Base-by-base conservation (phyloP, 2,797 vertebrate species). In the Cercopithecus petaurista region DNA sequence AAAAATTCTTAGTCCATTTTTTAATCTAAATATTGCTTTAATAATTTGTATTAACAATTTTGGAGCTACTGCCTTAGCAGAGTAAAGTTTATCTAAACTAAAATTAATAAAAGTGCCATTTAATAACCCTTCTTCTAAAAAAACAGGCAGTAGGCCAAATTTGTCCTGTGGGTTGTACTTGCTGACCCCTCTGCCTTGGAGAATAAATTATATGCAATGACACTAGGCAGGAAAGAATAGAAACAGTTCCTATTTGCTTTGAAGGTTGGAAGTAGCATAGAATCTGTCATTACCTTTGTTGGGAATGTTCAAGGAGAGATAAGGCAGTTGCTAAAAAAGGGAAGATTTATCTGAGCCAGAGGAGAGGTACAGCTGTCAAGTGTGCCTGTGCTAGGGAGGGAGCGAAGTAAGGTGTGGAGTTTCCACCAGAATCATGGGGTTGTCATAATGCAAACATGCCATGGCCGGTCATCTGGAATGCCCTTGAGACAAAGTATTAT, bases 11-110 rank as follows among this genome's bases (percentile, higher is more conserved):
- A 46, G 46, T 67, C 67, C 30, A 81, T 26, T 76, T 81, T 81
- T 88, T 9, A 75, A 82, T 36, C 14, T 88, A 64, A 83, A 14
- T 39, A 76, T 67, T 11, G 13, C 4, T 88, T 39, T 48, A 88
- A 93, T n/a, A 96, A 83, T 43, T 73, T 73, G 79, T 13, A 22
- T 70, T 72, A n/a, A 76, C 39, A 77, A 59, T 95, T 88, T 75
- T 75, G 30, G 22, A 83, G 3, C 30, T 76, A 28, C 12, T 64
- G 11, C 22, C 26, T 83, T 24, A 89, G 43, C 46, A 30, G 22
- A 72, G 28, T 55, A 55, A 76, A 55, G 70, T 84, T 77, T 67
- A 83, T 41, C n/a, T 46, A 50, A 94, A n/a, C 80, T 86, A 80
- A 59, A 72, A 72, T 59, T 87, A 52, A 73, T 43, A 10, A 52